Conservation (phyloP, 2,113 vertebrate genomes). For the Shinisaurus crocodilurus region DNA sequence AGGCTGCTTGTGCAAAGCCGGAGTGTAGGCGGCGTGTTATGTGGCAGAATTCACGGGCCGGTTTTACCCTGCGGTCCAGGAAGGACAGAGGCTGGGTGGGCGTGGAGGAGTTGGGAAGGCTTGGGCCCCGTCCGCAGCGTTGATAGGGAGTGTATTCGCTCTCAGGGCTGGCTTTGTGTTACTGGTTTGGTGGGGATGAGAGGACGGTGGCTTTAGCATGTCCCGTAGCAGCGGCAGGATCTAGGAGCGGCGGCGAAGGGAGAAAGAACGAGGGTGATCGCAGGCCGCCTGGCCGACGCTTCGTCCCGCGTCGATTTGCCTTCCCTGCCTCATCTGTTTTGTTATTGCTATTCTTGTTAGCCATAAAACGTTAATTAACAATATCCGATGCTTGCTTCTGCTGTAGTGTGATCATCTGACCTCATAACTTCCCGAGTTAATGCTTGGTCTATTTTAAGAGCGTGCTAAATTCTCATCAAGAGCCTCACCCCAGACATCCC, state of each 20-base stretch:
- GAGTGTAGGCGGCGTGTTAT: neutral
- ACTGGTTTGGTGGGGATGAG: too few species aligned
- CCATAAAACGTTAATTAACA: neutral
- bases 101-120: slow-evolving; percentile 17
- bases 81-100: neutral
- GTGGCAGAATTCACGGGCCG: slow-evolving; percentile 15
- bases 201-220: neutral
- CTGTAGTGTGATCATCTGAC: neutral
- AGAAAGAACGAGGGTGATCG: neutral
- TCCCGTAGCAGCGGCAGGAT: too few species aligned
- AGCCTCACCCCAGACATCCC: neutral
- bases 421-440: neutral
- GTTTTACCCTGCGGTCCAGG: slow-evolving; percentile 19
- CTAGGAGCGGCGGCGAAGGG: too few species aligned
- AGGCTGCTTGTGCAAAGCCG: neutral
- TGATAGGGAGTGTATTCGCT: neutral
- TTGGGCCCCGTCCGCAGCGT: neutral
- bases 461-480: neutral
- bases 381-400: neutral
- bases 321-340: neutral
- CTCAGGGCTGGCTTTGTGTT: slow-evolving; percentile 37
- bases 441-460: neutral
- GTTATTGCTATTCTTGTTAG: neutral
- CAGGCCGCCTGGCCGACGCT: neutral
- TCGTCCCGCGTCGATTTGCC: too few species aligned